Evolutionary conservation across 1,140 invertebrate species (phyloP).

Genomic region (Daktulosphaira vitifoliae): DNA sequence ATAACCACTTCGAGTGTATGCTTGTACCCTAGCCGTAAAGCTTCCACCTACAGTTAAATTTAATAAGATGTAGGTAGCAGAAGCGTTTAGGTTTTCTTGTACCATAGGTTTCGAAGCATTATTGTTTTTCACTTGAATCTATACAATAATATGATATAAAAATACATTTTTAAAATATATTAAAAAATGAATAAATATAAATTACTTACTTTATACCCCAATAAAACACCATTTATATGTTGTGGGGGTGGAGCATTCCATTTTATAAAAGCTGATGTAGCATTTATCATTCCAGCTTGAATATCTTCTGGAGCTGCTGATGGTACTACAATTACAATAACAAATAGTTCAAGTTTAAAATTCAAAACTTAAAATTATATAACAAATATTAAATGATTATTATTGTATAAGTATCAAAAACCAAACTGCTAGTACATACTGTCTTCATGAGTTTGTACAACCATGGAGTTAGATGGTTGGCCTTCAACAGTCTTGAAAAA

Average conservation of each 20-base stretch:
- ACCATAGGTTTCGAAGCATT: constrained; percentile 55
- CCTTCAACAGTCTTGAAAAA: constrained; percentile 77
- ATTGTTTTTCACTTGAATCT: constrained; percentile 58
- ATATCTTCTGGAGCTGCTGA: constrained; percentile 73
- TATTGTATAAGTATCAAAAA: neutral
- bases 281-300: constrained; percentile 71
- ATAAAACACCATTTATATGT: constrained; percentile 70
- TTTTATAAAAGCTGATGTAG: constrained; percentile 63
- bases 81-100: constrained; percentile 63
- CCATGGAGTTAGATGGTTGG: constrained; percentile 65
- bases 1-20: constrained; percentile 58
- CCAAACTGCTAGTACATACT: constrained; percentile 46
- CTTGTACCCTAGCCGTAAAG: constrained; percentile 66
- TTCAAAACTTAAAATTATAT: too few species aligned
- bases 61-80: constrained; percentile 59
- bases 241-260: constrained; percentile 71
- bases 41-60: constrained; percentile 60
- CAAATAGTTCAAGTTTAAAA: too few species aligned
- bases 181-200: constrained; percentile 42
- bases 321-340: constrained; percentile 50
- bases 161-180: constrained; percentile 57
- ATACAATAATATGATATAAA: too few species aligned
- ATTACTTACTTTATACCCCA: constrained; percentile 69
- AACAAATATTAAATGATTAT: neutral
- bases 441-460: constrained; percentile 62